Conservation (phyloP, 2,113 vertebrate species). For the Nesospiza acunhae region DNA sequence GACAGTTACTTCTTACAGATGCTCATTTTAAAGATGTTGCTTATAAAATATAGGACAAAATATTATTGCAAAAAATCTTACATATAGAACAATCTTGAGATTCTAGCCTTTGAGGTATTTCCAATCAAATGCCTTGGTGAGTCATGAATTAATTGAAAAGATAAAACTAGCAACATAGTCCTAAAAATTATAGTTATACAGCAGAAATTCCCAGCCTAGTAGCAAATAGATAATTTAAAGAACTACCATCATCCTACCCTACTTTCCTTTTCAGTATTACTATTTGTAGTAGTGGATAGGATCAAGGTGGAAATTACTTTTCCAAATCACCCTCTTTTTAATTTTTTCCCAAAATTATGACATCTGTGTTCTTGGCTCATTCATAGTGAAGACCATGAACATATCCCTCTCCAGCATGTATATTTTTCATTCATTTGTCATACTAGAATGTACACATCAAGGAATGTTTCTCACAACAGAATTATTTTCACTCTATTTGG, state of each 20-base stretch:
- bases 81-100: not conserved
- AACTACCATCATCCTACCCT: not conserved
- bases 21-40: not conserved
- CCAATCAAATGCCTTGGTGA: not conserved
- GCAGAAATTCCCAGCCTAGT: not conserved
- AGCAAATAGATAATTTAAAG: not conserved
- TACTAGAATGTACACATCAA: not conserved
- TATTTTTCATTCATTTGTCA: not conserved
- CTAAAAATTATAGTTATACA: not conserved
- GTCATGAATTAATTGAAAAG: not conserved
- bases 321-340: fast-evolving
- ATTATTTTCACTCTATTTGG: not conserved
- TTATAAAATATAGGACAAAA: not conserved
- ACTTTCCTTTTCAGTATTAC: not conserved
- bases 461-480: not conserved
- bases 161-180: not conserved
- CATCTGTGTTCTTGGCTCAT: not conserved
- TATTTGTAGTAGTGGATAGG: not conserved
- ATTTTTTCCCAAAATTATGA: not conserved
- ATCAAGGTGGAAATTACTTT: not conserved
- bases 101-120: not conserved
- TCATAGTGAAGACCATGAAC: not conserved
- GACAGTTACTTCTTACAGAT: not conserved
- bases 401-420: not conserved
- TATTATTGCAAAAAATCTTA: not conserved